Evolutionary conservation across 1,140 invertebrate species (phyloP).

Genomic region (Leptinotarsa lineolata): DNA sequence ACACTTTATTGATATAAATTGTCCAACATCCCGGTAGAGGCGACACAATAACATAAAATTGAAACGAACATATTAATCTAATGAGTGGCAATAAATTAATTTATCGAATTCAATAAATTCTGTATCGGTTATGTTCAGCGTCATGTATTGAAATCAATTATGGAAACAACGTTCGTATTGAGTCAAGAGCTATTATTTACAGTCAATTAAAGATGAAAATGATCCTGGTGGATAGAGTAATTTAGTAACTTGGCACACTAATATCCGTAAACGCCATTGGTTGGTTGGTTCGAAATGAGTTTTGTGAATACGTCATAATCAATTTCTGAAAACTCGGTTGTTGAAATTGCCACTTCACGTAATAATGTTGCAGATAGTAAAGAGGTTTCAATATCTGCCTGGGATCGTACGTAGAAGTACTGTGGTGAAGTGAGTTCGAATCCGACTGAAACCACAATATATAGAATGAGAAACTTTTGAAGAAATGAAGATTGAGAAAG

Average conservation of each 20-base stretch:
- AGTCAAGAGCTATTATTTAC: constrained; percentile 28
- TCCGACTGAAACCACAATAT: too few relatives aligned
- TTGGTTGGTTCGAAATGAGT: too few relatives aligned
- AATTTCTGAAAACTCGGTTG: too few relatives aligned
- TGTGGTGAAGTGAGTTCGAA: too few relatives aligned
- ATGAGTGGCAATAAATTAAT: background rate
- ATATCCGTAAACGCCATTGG: background rate
- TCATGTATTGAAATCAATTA: constrained; percentile 22
- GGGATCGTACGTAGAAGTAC: too few relatives aligned
- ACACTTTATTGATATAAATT: background rate
- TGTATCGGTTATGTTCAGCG: constrained; percentile 3
- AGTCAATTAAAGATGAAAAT: constrained; percentile 33
- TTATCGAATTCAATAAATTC: constrained; percentile 16
- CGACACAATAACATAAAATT: background rate
- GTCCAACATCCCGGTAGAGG: background rate
- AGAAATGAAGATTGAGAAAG: too few relatives aligned
- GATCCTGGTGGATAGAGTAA: constrained; percentile 16
- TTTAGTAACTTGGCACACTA: background rate
- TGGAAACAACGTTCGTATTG: constrained; percentile 18
- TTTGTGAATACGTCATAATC: too few relatives aligned
- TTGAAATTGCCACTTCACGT: too few relatives aligned
- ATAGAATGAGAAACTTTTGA: too few relatives aligned
- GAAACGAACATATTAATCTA: constrained; percentile 16
- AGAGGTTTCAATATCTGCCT: too few relatives aligned
- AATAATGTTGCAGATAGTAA: too few relatives aligned